phyloP scores from a whole-genome alignment of 2,797 vertebrate genomes.

The Hipposideros larvatus region DNA sequence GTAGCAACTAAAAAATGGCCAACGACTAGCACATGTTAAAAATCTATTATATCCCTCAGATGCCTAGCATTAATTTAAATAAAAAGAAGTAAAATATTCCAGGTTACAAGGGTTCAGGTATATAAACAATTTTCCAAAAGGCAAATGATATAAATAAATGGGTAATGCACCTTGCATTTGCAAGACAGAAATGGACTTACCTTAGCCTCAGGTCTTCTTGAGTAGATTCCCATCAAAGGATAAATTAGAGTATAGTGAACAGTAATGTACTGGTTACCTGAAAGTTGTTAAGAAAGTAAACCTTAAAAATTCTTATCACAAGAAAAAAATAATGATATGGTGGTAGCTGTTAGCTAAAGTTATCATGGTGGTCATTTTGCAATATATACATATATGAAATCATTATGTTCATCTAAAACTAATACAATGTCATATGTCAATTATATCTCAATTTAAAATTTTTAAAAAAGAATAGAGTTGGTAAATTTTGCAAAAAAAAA shows the following conservation, averaged over 20 bases:
- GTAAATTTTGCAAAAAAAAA: no score
- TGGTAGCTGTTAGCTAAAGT: background rate
- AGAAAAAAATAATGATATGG: background rate
- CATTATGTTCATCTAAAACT: background rate
- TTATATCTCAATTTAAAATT: background rate
- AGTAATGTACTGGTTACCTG: background rate
- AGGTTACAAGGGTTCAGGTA: background rate
- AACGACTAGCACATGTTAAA: conserved; percentile 4
- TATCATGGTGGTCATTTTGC: background rate
- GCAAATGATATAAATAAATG: background rate
- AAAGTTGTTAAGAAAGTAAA: background rate
- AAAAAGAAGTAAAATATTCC: background rate
- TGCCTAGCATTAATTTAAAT: background rate
- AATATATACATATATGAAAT: background rate
- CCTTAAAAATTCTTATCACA: background rate
- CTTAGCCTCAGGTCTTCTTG: background rate
- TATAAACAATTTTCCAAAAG: conserved; percentile 1
- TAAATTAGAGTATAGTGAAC: background rate
- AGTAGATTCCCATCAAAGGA: background rate
- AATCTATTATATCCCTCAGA: background rate
- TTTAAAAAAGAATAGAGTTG: no score
- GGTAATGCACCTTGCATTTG: background rate
- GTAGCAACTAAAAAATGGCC: background rate
- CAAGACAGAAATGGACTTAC: background rate
- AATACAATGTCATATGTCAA: background rate